phyloP scores from a whole-genome alignment of 2,113 vertebrate genomes.

The Ailurus styani region DNA sequence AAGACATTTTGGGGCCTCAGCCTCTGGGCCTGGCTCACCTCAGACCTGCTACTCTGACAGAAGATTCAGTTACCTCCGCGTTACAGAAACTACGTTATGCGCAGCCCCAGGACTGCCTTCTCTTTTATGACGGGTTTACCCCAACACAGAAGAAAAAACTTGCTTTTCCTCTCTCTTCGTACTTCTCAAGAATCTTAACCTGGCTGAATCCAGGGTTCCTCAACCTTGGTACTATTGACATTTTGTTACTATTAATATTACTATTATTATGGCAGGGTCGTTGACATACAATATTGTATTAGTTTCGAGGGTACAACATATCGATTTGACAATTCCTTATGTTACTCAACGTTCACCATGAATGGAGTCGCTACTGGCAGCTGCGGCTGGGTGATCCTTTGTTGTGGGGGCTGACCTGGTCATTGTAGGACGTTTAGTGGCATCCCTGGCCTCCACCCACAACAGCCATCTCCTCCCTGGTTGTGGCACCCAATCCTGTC shows the following conservation, averaged over 20 bases:
- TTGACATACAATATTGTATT: neutral
- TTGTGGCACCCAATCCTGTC: neutral
- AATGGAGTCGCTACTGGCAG: neutral
- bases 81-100: neutral
- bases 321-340: neutral
- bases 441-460: neutral
- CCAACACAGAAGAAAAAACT: neutral
- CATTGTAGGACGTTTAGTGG: neutral
- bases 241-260: neutral
- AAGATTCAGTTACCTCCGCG: neutral
- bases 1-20: neutral
- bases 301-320: neutral
- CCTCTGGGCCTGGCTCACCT: neutral
- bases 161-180: neutral
- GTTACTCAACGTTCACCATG: rapidly evolving
- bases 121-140: neutral
- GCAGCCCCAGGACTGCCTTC: neutral
- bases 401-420: too few relatives aligned
- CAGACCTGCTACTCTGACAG: neutral
- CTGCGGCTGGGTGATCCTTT: neutral
- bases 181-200: neutral
- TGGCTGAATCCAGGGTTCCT: neutral
- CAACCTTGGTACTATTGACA: neutral
- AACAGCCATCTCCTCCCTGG: neutral
- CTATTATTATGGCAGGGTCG: neutral